phyloP scores from a whole-genome alignment of 2,113 vertebrate genomes.

The Cephalopholis sonnerati region DNA sequence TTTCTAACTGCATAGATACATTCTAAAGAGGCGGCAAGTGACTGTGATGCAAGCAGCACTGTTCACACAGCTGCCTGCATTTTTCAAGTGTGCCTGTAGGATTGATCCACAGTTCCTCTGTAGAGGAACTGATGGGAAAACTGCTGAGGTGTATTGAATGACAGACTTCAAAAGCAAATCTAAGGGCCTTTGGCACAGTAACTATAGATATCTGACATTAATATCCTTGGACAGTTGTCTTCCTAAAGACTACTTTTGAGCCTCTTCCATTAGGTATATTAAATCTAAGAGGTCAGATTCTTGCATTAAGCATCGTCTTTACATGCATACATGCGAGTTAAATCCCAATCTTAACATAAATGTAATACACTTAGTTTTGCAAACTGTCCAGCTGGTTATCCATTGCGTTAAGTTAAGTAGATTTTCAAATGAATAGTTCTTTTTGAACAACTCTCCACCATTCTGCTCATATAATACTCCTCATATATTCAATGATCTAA shows the following conservation, averaged over 20 bases:
- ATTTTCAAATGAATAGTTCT: no score
- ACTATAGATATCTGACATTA: background rate
- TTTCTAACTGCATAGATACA: background rate
- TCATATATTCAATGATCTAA: no score
- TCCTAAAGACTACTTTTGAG: background rate
- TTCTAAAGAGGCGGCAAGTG: background rate
- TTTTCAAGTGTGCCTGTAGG: no score
- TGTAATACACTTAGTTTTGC: no score
- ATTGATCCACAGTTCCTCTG: background rate
- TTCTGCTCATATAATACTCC: no score
- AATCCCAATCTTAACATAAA: background rate
- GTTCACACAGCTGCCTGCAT: background rate
- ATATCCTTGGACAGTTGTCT: background rate
- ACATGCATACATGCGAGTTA: background rate
- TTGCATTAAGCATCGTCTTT: background rate
- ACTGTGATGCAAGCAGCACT: background rate
- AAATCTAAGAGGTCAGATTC: background rate
- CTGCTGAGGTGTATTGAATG: no score
- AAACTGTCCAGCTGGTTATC: no score
- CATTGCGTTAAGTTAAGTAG: no score
- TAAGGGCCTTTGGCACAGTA: background rate
- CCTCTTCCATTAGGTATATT: background rate
- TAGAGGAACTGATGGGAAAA: background rate
- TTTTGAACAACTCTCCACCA: no score
- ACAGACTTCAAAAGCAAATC: no score